These are phyloP conservation scores for Melanotus villosus DNA, from an alignment of 2,888 invertebrate species.

Conservation along the genomic window DNA sequence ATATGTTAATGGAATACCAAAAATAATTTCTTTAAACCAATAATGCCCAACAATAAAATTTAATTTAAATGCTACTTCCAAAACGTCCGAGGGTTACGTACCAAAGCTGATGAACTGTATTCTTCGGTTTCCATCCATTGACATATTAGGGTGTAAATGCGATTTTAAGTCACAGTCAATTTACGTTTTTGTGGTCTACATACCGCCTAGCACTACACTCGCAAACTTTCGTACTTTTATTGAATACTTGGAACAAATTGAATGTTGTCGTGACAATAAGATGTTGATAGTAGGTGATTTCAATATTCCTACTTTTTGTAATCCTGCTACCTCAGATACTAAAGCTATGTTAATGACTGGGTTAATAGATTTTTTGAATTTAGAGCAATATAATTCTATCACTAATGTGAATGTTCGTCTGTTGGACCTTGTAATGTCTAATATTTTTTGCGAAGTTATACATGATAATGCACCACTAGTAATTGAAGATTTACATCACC, in stretches of 20 bases:
- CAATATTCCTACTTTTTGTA: background rate
- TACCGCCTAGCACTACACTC: background rate
- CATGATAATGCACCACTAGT: background rate
- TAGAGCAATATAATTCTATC: background rate
- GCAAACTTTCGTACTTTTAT: background rate
- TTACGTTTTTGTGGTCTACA: background rate
- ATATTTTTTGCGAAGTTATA: background rate
- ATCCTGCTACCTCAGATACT: background rate
- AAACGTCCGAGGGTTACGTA: no score
- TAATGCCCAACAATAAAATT: no score
- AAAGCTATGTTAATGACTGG: background rate
- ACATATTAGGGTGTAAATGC: conserved; percentile 3
- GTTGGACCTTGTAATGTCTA: background rate
- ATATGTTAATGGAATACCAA: no score
- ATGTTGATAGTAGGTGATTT: background rate
- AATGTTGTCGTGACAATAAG: background rate
- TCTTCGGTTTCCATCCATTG: background rate
- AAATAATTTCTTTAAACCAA: no score
- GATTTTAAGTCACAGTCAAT: background rate
- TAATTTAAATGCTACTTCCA: no score
- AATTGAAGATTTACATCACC: conserved; percentile 3
- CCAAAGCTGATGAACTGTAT: no score
- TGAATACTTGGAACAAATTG: background rate
- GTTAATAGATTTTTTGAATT: background rate
- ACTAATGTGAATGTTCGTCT: background rate